Base-by-base conservation (phyloP, 2,113 vertebrate genomes). In the Phylloscopus trochiloides region DNA sequence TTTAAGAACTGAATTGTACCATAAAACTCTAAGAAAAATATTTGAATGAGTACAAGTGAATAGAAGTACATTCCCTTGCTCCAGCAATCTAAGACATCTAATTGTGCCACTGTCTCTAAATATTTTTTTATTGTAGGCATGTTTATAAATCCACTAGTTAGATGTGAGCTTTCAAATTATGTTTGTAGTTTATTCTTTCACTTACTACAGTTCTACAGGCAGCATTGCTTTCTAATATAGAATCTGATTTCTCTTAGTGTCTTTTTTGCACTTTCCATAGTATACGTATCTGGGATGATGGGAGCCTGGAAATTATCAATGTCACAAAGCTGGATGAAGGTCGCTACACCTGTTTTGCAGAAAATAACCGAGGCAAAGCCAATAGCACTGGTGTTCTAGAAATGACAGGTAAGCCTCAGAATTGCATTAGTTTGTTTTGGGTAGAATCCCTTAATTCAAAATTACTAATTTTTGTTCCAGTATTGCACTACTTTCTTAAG, bases 241-340 rank as follows among this genome's bases (percentile, higher is more conserved):
- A 25, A 40, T 21, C 36, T 71, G 22, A 57, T 70, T 92, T 91
- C 42, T 36, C 38, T 25, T 81, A 26, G 25, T 61, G 10, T 59
- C 3, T 66, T 88, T 91, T 96, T 92, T 85, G 14, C 22, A 17
- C 32, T 93, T 88, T 77, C 47, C 50, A 80, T 91, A 99, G 99
- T 96, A 97, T 99, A 76, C 98, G 92, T 79, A 98, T 99, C 96
- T 99, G 98, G 99, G 98, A 98, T 85, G 99, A 99, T 6, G 99
- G 99, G 17, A 99, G 98, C 97, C 97, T 99, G 94, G 99, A 99
- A 98, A 99, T 99, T 86, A 97, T 98, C 66, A 99, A 99, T 71
- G 96, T 99, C 75, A 99, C 98, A n/a, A 98, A 96, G 43, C 90
- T 98, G 45, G 99, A 99, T 72, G 98, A 99, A 59, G 99, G 99